Evolutionary conservation across 2,797 vertebrate genomes (phyloP).

Genomic region (Notamacropus eugenii): DNA sequence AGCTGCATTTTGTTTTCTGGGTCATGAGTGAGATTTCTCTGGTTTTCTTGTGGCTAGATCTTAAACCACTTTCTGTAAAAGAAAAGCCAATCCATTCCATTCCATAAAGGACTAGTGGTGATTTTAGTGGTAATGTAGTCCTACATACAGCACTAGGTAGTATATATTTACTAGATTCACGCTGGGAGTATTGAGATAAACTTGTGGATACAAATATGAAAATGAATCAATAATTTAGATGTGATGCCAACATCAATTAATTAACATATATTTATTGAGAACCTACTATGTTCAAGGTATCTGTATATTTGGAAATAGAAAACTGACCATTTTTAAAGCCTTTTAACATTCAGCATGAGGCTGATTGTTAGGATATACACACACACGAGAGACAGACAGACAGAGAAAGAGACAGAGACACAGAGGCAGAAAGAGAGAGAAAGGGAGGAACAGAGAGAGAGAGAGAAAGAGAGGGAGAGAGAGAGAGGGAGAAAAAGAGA

Average conservation of each 20-base stretch:
- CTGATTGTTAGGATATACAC: not conserved
- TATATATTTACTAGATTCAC: conserved; percentile 15
- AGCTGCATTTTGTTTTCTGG: not conserved
- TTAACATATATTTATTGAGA: not conserved
- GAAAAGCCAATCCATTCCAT: conserved; percentile 16
- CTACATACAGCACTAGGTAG: not conserved
- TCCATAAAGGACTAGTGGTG: not conserved
- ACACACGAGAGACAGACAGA: not conserved
- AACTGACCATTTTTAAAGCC: not conserved
- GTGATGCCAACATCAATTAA: not conserved
- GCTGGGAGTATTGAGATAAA: not conserved
- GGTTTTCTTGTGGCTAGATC: not conserved
- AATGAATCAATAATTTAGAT: not conserved
- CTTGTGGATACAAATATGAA: not conserved
- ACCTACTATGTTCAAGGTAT: not conserved
- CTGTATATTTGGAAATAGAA: not conserved
- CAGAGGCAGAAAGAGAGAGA: no score
- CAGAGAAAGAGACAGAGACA: no score
- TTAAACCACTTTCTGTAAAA: conserved; percentile 13
- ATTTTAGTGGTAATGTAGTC: conserved; percentile 25
- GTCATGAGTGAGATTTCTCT: not conserved
- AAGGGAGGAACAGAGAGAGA: no score
- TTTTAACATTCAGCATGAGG: not conserved
- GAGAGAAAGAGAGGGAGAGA: no score
- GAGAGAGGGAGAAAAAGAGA: no score